Evolutionary conservation across 1,140 invertebrate genomes (phyloP), one percentile per base, ranked within the genome.

Genomic region (Halictus rubicundus): DNA sequence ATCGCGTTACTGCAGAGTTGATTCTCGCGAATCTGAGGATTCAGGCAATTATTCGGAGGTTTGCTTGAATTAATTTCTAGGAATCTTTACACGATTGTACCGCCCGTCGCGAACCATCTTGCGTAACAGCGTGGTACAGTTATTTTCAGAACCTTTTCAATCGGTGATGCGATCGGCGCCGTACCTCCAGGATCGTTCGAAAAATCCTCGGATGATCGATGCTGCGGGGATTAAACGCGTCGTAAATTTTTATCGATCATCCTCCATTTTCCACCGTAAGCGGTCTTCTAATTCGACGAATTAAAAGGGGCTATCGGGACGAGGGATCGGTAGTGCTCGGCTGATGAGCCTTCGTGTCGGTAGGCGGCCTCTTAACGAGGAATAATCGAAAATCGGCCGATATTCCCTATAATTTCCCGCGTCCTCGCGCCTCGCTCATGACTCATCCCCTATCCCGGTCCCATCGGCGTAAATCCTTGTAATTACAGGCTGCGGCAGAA

Each of bases 371-470:
- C 25, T 25, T 61, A 81, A 73, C 73, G 73, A 83, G 57, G 65
- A 78, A 81, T 77, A 54, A 83, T 83, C 73, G 63, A 74, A 83
- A 78, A 76, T 81, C 72, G 37, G 70, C 32, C 37, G 54, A 59
- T 69, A 73, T 72, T 78, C 59, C 39, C 46, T 64, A 60, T 85
- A 82, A 78, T 81, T 71, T 86, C 80, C 74, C 64, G 61, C 78
- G 65, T 86, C 60, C 60, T 74, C 59, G n/a, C 69, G 57, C 63
- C 63, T 76, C 61, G 57, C 71, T 72, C 65, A 60, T 73, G 74
- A 78, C 49, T 82, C 82, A 78, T 78, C 42, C 49, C 42, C 65
- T 25, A 39, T 65, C 68, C 59, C 25, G 39, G n/a, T 32, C 25
- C 52, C 63, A 63, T 69, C 76, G 42, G 60, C 81, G 59, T 69